Evolutionary conservation across 2,113 vertebrate genomes (phyloP).

Genomic region (Glaucomys volans): DNA sequence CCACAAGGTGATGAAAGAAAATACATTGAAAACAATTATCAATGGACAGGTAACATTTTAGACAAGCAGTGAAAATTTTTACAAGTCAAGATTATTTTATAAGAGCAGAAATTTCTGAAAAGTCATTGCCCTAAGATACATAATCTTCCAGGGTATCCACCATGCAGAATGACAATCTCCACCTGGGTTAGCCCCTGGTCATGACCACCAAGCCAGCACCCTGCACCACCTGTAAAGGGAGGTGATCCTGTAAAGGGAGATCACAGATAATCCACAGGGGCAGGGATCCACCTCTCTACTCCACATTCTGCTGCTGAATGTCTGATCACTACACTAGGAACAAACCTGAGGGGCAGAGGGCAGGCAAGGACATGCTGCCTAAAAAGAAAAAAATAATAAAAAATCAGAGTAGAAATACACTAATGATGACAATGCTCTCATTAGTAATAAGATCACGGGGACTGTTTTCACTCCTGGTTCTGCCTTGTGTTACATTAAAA

Average conservation of each 20-base stretch:
- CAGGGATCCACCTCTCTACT: too few species aligned
- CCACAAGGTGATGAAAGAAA: not conserved
- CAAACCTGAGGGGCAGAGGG: not conserved
- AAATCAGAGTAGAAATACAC: not conserved
- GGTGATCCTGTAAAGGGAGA: not conserved
- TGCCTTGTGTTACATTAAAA: not conserved
- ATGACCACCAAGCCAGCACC: not conserved
- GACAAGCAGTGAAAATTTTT: not conserved
- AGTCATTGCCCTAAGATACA: too few species aligned
- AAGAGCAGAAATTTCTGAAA: not conserved
- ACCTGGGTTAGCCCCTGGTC: not conserved
- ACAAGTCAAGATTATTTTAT: not conserved
- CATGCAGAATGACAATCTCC: fast-evolving
- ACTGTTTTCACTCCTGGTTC: not conserved
- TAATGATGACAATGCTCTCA: not conserved
- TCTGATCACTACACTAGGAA: not conserved
- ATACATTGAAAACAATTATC: not conserved
- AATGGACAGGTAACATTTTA: not conserved
- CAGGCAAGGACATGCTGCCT: not conserved
- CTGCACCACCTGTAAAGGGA: not conserved
- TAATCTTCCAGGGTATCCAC: not conserved
- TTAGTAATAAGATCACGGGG: not conserved
- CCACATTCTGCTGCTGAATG: not conserved
- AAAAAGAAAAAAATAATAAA: not conserved
- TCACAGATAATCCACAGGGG: not conserved